These are phyloP conservation scores for Oreochromis tanganicae DNA, from an alignment of 2,113 vertebrate species.

Conservation along the genomic window DNA sequence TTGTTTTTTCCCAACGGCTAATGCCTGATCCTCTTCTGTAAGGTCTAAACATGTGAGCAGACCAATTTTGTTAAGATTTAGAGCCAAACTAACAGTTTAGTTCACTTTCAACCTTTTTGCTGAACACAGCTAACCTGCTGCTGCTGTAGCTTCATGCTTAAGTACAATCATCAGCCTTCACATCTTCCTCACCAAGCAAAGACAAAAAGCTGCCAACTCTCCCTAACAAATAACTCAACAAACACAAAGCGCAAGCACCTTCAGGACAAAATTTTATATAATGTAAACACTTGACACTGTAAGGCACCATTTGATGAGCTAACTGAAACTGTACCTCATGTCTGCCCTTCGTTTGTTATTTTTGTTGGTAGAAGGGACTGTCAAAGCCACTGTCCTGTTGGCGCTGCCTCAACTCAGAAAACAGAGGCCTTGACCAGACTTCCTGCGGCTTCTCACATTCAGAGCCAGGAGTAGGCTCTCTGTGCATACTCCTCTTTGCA, in stretches of 20 bases:
- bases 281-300: constrained; percentile 7
- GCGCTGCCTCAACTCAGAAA: constrained; percentile 53
- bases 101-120: neutral
- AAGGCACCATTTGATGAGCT: neutral
- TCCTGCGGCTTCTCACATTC: constrained; percentile 27
- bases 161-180: neutral
- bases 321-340: neutral
- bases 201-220: neutral
- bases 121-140: neutral
- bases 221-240: neutral
- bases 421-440: constrained; percentile 31
- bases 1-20: neutral
- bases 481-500: neutral
- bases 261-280: neutral
- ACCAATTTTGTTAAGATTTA: neutral
- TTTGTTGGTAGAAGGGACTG: constrained; percentile 65
- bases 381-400: constrained; percentile 82
- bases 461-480: constrained; percentile 65
- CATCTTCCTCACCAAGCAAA: neutral
- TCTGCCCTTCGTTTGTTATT: constrained; percentile 8
- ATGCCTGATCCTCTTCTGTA: neutral
- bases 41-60: neutral
- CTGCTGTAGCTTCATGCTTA: neutral
- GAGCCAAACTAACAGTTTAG: neutral
- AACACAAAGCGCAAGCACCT: neutral